Percentiles rank a stretch among this genome's conserved stretches.
These are phyloP conservation scores for Fulmarus glacialis DNA, from an alignment of 2,113 vertebrate species.

Conservation along the genomic window DNA sequence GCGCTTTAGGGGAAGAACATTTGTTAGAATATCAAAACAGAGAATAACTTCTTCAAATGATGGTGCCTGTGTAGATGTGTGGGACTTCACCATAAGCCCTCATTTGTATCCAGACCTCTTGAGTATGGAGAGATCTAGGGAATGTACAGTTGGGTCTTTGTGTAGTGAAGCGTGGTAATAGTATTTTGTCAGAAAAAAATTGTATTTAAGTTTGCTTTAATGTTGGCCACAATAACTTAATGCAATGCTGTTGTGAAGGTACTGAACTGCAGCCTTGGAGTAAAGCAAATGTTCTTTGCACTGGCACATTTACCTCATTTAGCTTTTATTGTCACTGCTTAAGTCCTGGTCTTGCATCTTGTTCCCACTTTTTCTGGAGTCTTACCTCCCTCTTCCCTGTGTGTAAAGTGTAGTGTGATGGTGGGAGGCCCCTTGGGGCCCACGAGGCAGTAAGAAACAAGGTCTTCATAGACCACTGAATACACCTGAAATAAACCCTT, in stretches of 20 bases:
- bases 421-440: background rate
- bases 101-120: background rate
- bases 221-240: background rate
- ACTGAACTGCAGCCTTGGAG: background rate
- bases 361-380: background rate
- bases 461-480: background rate
- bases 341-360: background rate
- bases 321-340: background rate
- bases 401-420: background rate
- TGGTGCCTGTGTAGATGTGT: background rate
- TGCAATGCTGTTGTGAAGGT: background rate
- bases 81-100: background rate
- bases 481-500: background rate
- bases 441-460: background rate
- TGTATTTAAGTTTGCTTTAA: background rate
- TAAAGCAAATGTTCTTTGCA: background rate
- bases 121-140: background rate
- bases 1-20: slow-evolving; percentile 59
- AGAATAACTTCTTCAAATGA: background rate
- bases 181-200: background rate
- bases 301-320: background rate
- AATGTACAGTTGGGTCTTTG: background rate
- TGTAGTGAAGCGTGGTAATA: background rate
- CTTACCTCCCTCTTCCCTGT: background rate
- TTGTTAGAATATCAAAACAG: slow-evolving; percentile 65